phyloP scores from a whole-genome alignment of 2,888 invertebrate genomes.

The Lithosia quadra region DNA sequence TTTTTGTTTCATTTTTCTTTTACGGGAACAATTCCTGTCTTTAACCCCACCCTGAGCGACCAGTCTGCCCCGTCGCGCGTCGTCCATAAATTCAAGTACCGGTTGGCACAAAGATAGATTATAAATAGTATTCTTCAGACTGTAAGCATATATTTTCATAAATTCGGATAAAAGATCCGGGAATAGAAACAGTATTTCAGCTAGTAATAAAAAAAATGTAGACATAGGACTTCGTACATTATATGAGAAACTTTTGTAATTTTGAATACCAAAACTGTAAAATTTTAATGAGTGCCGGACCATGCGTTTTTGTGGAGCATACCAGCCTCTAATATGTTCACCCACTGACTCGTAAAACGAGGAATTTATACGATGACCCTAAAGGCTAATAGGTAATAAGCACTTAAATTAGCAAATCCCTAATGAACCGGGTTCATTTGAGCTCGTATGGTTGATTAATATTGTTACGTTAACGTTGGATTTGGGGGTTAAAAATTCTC shows the following conservation, averaged over 20 bases:
- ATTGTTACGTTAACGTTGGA: background rate
- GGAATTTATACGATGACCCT: slow-evolving; percentile 5
- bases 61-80: too few relatives aligned
- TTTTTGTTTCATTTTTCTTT: too few relatives aligned
- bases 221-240: background rate
- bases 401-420: background rate
- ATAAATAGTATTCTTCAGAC: too few relatives aligned
- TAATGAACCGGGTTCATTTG: slow-evolving; percentile 1
- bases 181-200: background rate
- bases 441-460: slow-evolving; percentile 1
- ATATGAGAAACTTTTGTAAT: background rate
- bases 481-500: background rate
- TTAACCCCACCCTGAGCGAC: too few relatives aligned
- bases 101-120: background rate
- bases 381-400: background rate
- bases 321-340: background rate
- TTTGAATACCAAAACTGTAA: background rate
- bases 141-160: background rate
- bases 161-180: background rate
- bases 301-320: background rate
- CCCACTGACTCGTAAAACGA: slow-evolving; percentile 1
- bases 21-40: too few relatives aligned
- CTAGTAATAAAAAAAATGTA: background rate
- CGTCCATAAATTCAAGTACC: too few relatives aligned
- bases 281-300: background rate